These are phyloP conservation scores for Acanthiza pusilla DNA, from an alignment of 2,797 vertebrate genomes.

Conservation along the genomic window DNA sequence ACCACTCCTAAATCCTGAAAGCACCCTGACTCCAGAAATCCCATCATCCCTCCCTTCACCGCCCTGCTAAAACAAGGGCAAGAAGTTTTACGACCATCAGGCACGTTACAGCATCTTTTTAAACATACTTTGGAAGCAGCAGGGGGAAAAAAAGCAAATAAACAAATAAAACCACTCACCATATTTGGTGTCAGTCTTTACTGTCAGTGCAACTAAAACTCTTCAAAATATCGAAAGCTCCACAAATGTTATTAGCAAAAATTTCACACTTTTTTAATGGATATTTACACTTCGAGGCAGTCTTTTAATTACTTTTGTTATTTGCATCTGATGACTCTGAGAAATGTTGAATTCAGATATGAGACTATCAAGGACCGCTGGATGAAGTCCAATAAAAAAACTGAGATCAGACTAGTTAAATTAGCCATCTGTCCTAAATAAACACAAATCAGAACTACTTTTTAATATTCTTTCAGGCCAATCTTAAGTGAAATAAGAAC, in stretches of 20 bases:
- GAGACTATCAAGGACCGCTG: background rate
- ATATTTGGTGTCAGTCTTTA: slow-evolving; percentile 52
- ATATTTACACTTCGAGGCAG: slow-evolving; percentile 34
- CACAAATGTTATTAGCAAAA: background rate
- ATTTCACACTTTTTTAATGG: slow-evolving; percentile 5
- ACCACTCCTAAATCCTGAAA: background rate
- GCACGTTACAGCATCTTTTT: background rate
- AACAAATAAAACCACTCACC: slow-evolving; percentile 19
- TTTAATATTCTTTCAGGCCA: background rate
- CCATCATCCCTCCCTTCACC: background rate
- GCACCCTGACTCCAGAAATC: background rate
- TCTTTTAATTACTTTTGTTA: slow-evolving; percentile 53
- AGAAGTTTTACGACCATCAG: slow-evolving; percentile 22
- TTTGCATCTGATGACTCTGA: background rate
- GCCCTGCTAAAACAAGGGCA: background rate
- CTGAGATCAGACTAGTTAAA: background rate
- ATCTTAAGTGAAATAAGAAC: background rate
- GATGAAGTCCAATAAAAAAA: background rate
- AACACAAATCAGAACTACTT: background rate
- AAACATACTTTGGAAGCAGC: slow-evolving; percentile 15
- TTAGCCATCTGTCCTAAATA: slow-evolving; percentile 7
- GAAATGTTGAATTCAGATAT: background rate
- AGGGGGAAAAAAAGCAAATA: background rate
- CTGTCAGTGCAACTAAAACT: slow-evolving; percentile 22
- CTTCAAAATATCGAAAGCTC: slow-evolving; percentile 16